A percentile compares a stretch with the other conserved stretches of the same genome.
Conservation (phyloP, 2,113 vertebrate species). For the Bubo bubo region DNA sequence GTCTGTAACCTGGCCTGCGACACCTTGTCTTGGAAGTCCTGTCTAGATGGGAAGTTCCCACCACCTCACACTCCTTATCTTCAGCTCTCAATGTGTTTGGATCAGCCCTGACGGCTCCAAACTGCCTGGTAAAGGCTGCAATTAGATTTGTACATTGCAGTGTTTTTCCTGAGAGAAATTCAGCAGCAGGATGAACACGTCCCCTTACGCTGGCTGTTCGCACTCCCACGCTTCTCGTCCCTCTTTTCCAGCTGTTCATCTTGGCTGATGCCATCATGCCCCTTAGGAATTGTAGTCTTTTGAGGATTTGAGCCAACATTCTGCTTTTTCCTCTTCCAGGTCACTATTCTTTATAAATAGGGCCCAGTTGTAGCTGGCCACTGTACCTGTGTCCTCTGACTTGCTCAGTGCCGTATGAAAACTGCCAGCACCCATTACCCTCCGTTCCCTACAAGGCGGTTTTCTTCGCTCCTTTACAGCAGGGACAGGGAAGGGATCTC, state of each 20-base stretch:
- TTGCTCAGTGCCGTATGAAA: neutral
- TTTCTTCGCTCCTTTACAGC: neutral
- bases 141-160: neutral
- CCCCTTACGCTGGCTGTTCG: neutral
- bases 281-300: neutral
- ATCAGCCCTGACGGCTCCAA: neutral
- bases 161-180: neutral
- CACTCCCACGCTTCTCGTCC: neutral
- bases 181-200: neutral
- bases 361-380: neutral
- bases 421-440: neutral
- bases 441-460: fast-evolving
- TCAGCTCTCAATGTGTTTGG: neutral
- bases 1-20: neutral
- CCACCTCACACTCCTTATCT: neutral
- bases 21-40: neutral
- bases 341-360: neutral
- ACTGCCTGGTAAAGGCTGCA: neutral
- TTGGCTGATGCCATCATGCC: neutral
- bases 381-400: neutral
- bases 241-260: neutral
- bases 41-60: neutral
- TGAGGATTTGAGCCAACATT: neutral
- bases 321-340: neutral
- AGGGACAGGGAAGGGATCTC: too few species aligned